Percentiles rank a stretch among this genome's conserved stretches.
Conservation (phyloP, 92 coral and sea anemone genomes). For the Parazoanthus swiftii region DNA sequence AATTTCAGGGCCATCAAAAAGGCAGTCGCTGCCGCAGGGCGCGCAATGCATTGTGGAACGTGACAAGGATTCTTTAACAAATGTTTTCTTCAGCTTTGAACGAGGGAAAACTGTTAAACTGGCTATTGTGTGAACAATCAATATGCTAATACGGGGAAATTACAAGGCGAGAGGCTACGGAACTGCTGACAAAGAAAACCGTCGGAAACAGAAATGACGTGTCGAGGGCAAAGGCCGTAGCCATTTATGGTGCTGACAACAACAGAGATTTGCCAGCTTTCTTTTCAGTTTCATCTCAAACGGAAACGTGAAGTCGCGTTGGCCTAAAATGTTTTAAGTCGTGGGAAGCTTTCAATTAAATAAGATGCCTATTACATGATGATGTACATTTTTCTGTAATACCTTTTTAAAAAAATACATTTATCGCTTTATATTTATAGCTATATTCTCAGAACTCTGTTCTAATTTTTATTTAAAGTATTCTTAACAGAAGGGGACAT, state of each 20-base stretch:
- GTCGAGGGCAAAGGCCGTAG: background rate
- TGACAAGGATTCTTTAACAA: no score
- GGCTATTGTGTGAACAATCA: background rate
- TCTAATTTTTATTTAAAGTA: no score
- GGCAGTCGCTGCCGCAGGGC: no score
- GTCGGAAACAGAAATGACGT: background rate
- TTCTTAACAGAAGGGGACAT: no score
- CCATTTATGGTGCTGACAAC: background rate
- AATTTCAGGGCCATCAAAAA: no score
- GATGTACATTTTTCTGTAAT: no score
- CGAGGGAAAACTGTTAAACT: background rate
- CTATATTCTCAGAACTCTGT: no score
- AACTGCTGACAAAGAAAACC: background rate
- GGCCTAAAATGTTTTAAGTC: no score
- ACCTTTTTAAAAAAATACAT: no score
- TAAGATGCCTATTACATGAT: background rate
- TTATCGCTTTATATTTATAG: no score
- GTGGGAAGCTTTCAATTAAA: background rate
- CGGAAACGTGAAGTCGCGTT: background rate
- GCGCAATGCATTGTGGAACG: no score
- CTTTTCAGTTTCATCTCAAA: background rate
- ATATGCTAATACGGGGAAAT: background rate
- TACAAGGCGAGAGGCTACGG: background rate
- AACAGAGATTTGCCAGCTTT: background rate
- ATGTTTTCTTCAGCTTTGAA: background rate